Evolutionary conservation across 53 echinoderm and acorn worm genomes (phyloP).

Genomic region (Paracentrotus lividus): DNA sequence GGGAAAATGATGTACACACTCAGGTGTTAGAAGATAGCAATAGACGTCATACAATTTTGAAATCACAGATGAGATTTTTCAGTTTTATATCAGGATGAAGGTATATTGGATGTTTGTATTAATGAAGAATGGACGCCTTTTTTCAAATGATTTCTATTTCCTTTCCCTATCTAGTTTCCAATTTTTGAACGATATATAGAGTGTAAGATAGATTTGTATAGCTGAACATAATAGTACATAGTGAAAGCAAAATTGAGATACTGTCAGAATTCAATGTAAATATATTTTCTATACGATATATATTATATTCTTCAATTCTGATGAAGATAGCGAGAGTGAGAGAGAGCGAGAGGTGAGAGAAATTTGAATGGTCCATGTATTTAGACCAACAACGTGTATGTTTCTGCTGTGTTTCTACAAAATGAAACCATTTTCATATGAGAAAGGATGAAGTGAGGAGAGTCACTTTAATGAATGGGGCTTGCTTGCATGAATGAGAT

Average conservation of each 20-base stretch:
- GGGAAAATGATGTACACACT: background rate
- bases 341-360: background rate
- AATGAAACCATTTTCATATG: conserved; percentile 7
- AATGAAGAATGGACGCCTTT: background rate
- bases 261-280: conserved; percentile 63
- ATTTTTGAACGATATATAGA: conserved; percentile 18
- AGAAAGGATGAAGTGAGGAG: background rate
- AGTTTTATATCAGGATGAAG: conserved; percentile 2
- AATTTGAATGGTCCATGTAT: background rate
- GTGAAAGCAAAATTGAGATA: conserved; percentile 17
- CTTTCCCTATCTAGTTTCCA: conserved; percentile 26
- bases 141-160: background rate
- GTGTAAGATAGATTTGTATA: conserved; percentile 32
- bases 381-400: conserved; percentile 9
- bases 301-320: conserved; percentile 62
- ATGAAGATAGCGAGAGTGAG: background rate
- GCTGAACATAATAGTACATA: conserved; percentile 34
- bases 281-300: conserved; percentile 66
- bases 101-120: conserved; percentile 7
- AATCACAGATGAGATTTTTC: background rate
- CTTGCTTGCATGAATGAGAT: background rate
- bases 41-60: background rate
- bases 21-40: conserved; percentile 50
- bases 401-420: conserved; percentile 42
- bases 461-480: conserved; percentile 10